Evolutionary conservation across 2,113 vertebrate genomes (phyloP).

Genomic region (Datnioides undecimradiatus): DNA sequence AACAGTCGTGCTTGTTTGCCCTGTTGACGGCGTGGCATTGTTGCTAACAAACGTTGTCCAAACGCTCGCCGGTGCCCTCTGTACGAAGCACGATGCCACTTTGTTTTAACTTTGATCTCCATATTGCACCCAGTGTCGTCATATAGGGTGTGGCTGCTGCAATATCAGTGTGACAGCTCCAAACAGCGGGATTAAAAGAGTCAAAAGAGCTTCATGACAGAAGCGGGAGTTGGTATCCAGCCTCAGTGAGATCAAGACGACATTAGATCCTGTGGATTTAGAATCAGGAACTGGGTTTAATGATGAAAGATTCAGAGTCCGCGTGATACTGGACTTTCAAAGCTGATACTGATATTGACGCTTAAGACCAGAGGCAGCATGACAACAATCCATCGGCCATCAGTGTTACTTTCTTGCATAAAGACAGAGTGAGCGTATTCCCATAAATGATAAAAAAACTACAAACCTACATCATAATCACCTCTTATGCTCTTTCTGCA

Average conservation of each 20-base stretch:
- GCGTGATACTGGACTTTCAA: not conserved
- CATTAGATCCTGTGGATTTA: constrained; percentile 23
- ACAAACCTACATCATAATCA: not conserved
- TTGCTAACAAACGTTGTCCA: not conserved
- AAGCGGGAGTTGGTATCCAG: constrained; percentile 38
- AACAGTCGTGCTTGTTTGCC: not conserved
- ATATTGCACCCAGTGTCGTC: constrained; percentile 65
- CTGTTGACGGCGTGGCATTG: not conserved
- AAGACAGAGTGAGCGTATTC: not conserved
- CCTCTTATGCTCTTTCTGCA: not conserved
- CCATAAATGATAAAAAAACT: not conserved
- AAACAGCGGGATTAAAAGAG: constrained; percentile 58
- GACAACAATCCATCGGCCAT: not conserved
- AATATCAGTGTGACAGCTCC: constrained; percentile 49
- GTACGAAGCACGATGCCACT: constrained; percentile 28
- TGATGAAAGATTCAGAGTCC: not conserved
- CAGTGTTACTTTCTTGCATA: not conserved
- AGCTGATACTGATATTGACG: not conserved
- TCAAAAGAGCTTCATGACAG: constrained; percentile 31
- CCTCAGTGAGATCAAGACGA: constrained; percentile 44
- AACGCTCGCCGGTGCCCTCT: not conserved
- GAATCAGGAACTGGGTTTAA: constrained; percentile 9
- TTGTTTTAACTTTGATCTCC: constrained; percentile 40
- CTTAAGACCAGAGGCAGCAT: not conserved
- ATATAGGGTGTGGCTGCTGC: constrained; percentile 60